Evolutionary conservation across 2,888 invertebrate species (phyloP), one percentile per base, ranked within the genome.

Genomic region (Ethmia dodecea): DNA sequence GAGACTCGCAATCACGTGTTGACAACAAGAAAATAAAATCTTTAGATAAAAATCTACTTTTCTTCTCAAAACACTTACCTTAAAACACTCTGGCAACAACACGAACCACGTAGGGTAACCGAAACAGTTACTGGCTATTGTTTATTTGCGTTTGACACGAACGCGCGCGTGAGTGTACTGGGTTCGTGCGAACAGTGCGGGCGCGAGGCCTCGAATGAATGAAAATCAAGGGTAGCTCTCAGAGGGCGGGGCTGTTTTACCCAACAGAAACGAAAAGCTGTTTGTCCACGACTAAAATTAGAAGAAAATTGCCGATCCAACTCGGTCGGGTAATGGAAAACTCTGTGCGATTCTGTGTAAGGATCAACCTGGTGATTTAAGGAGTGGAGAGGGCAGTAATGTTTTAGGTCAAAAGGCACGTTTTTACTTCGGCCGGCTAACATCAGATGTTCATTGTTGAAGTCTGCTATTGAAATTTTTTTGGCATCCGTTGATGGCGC

Each of bases 171-270:
- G 36, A 8, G 14, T 39, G 11, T 13, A 12, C 37, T 9, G 32
- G 41, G 31, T 40, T 46, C 71, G 60, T 49, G 50, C 53, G 52
- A 53, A 60, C 65, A 16, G 35, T 45, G 35, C 61, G 69, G 61
- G 49, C 46, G 51, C 36, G 42, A 45, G 47, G 57, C 56, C 66
- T 55, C 63, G 71, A 74, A 72, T 81, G 83, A 83, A 81, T 83
- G 83, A 72, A 75, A 48, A 54, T 52, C 69, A 64, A 70, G 76
- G 77, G 74, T 65, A 54, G 70, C 49, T 52, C 44, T 27, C 42
- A 45, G 67, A 72, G 75, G 83, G 81, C 74, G 80, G 78, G 76
- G 76, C 78, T 55, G 51, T 46, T 51, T 58, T 50, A 57, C 46
- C 59, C 68, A 20, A 24, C 63, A 42, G 42, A 63, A 42, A 62